phyloP scores from a whole-genome alignment of 1,140 invertebrate species.

The Cydia splendana region DNA sequence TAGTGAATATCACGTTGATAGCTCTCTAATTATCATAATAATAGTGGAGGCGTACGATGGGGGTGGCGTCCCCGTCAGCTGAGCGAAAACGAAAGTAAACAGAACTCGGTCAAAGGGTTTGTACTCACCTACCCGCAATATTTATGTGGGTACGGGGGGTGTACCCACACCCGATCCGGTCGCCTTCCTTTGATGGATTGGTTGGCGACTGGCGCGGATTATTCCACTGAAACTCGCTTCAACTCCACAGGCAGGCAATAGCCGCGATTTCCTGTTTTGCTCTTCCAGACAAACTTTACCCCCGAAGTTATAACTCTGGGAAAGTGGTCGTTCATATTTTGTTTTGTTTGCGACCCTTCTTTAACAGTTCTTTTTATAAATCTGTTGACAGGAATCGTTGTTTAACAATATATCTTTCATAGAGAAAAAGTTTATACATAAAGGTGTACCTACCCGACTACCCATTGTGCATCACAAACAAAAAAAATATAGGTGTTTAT shows the following conservation, averaged over 20 bases:
- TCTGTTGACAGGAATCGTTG: slow-evolving; percentile 34
- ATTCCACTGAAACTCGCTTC: slow-evolving; percentile 69
- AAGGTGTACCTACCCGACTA: too few relatives aligned
- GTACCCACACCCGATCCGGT: slow-evolving; percentile 68
- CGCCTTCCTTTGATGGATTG: slow-evolving; percentile 78
- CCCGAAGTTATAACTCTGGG: slow-evolving; percentile 73
- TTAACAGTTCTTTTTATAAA: slow-evolving; percentile 43
- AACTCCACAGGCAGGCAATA: slow-evolving; percentile 64
- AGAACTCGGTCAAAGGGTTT: slow-evolving; percentile 81
- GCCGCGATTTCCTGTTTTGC: slow-evolving; percentile 69
- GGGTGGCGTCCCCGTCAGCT: slow-evolving; percentile 77
- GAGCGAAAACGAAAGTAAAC: slow-evolving; percentile 81
- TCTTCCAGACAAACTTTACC: slow-evolving; percentile 66
- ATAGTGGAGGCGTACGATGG: slow-evolving; percentile 68
- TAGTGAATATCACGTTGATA: slow-evolving; percentile 60
- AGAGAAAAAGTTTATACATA: slow-evolving; percentile 23
- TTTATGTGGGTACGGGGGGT: slow-evolving; percentile 75
- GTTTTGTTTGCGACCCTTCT: slow-evolving; percentile 64
- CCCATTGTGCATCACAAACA: not conserved
- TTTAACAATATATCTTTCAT: not conserved
- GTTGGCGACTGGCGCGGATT: slow-evolving; percentile 73
- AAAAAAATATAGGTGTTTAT: not conserved
- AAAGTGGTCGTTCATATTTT: slow-evolving; percentile 72
- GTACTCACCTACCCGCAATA: slow-evolving; percentile 79
- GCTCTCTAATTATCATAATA: slow-evolving; percentile 78